These are phyloP conservation scores for Luidia sarsii DNA, from an alignment of 53 echinoderm and acorn worm species.

Conservation along the genomic window DNA sequence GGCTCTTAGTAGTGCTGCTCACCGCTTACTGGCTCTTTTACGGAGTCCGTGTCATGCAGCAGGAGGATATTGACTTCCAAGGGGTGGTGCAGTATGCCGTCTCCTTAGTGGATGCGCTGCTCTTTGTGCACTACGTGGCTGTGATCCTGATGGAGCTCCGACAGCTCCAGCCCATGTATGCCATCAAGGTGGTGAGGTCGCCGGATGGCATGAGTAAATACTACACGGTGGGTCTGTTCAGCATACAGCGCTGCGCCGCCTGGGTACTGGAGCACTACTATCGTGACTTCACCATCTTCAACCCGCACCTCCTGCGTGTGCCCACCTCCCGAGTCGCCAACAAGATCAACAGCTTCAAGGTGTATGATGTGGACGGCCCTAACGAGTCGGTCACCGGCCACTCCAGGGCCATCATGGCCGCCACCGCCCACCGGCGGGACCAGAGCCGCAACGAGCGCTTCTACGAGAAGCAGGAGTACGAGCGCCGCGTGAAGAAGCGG, in stretches of 20 bases:
- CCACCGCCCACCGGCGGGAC: conserved; percentile 82
- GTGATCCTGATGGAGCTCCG: conserved; percentile 89
- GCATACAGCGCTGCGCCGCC: conserved; percentile 89
- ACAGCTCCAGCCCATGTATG: conserved; percentile 83
- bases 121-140: conserved; percentile 93
- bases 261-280: conserved; percentile 95
- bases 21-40: conserved; percentile 95
- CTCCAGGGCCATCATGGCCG: conserved; percentile 94
- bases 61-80: conserved; percentile 55
- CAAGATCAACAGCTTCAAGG: conserved; percentile 85
- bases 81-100: conserved; percentile 84
- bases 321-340: conserved; percentile 85
- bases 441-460: conserved; percentile 93
- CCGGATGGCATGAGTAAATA: conserved; percentile 83
- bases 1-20: conserved; percentile 68
- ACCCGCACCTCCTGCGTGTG: conserved; percentile 81
- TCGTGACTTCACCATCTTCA: conserved; percentile 90
- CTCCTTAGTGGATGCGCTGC: conserved; percentile 87
- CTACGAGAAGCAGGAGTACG: conserved; percentile 98
- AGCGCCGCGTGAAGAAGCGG: conserved; percentile 90
- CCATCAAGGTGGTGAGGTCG: conserved; percentile 89
- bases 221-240: conserved; percentile 88
- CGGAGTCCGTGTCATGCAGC: conserved; percentile 74
- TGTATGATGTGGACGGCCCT: conserved; percentile 89
- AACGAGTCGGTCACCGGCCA: conserved; percentile 85